Evolutionary conservation across 1,140 invertebrate species (phyloP).

Genomic region (Bombus breviceps): DNA sequence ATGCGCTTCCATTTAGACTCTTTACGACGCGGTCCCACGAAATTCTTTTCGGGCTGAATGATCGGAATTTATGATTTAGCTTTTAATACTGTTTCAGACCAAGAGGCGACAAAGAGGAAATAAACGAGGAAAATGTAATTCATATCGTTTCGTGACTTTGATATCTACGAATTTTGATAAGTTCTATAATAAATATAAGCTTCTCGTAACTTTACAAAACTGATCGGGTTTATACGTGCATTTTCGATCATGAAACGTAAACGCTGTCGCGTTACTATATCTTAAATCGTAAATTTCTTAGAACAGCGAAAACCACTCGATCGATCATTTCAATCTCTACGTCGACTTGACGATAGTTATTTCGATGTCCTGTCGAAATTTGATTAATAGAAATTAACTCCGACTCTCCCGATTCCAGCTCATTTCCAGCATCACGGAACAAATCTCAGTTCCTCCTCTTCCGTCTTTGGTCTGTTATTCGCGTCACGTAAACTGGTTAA

Average conservation of each 20-base stretch:
- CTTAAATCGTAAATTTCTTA: neutral
- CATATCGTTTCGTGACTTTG: neutral
- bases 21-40: neutral
- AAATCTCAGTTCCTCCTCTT: neutral
- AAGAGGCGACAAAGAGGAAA: neutral
- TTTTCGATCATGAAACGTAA: too few species aligned
- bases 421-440: neutral
- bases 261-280: too few species aligned
- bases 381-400: constrained; percentile 18
- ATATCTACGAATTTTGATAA: neutral
- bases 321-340: neutral
- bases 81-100: neutral
- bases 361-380: neutral
- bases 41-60: neutral
- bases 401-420: neutral
- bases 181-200: neutral
- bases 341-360: neutral
- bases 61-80: neutral
- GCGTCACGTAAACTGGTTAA: constrained; percentile 73
- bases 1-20: neutral
- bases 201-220: neutral
- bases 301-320: neutral
- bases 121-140: neutral
- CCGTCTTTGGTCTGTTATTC: constrained; percentile 51
- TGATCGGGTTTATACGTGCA: neutral